Evolutionary conservation across 2,888 invertebrate species (phyloP).

Genomic region (Athetis lepigone): DNA sequence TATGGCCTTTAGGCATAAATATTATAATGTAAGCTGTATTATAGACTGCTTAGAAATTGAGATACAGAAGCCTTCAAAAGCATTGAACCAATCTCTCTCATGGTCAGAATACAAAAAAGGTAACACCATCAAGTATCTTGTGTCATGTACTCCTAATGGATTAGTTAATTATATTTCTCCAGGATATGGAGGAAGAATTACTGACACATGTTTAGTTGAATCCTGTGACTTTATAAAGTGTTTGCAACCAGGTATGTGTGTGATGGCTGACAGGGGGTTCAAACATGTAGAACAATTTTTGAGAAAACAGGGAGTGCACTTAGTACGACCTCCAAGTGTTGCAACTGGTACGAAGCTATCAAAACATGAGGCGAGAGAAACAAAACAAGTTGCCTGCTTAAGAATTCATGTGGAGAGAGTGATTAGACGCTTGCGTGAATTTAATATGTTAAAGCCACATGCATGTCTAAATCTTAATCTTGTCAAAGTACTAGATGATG

Average conservation of each 20-base stretch:
- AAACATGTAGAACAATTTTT: no score
- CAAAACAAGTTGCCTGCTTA: no score
- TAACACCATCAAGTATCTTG: constrained; percentile 64
- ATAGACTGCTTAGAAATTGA: constrained; percentile 75
- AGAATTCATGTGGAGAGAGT: no score
- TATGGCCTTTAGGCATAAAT: constrained; percentile 65
- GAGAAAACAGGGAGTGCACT: no score
- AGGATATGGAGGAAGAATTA: constrained; percentile 60
- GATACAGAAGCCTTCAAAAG: constrained; percentile 71
- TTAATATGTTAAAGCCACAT: constrained; percentile 24
- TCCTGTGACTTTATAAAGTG: constrained; percentile 32
- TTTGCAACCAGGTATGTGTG: no score
- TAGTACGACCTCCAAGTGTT: no score
- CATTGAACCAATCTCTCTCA: constrained; percentile 67
- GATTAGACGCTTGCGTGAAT: no score
- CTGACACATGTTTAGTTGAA: constrained; percentile 43
- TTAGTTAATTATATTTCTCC: constrained; percentile 63
- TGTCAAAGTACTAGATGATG: constrained; percentile 49
- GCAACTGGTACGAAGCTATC: no score
- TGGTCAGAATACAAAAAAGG: constrained; percentile 73
- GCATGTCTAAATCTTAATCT: constrained; percentile 15
- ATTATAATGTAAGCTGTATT: constrained; percentile 66
- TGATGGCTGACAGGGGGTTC: no score
- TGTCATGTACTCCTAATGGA: constrained; percentile 64
- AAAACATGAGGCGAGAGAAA: no score